Conservation (phyloP, 2,113 vertebrate genomes). For the Machaerirhynchus nigripectus region DNA sequence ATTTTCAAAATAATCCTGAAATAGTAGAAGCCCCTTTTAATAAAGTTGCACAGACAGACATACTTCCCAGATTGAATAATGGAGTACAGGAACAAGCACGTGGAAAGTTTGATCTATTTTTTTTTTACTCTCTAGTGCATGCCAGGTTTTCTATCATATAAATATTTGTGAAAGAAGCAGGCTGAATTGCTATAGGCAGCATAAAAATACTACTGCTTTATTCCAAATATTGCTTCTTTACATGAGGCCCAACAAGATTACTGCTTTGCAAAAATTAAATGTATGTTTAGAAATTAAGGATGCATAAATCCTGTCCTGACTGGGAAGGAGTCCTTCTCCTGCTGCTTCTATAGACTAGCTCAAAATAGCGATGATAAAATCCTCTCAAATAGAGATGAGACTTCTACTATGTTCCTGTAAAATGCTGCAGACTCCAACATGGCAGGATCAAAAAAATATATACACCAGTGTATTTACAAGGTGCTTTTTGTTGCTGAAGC, state of each 20-base stretch:
- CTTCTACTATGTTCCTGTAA: not conserved
- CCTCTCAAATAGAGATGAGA: not conserved
- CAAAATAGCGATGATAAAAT: conserved; percentile 26
- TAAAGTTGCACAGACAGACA: not conserved
- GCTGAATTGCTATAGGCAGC: not conserved
- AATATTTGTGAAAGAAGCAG: not conserved
- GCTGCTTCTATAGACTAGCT: not conserved
- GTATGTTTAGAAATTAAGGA: not conserved
- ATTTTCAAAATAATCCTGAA: not conserved
- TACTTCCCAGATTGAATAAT: conserved; percentile 52
- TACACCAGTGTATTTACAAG: conserved; percentile 1
- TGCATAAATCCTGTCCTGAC: not conserved
- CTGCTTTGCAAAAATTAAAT: not conserved
- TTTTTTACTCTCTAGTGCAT: not conserved
- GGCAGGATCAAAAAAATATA: not conserved
- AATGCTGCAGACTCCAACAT: conserved; percentile 34
- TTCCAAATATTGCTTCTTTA: not conserved
- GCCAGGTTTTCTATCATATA: conserved; percentile 17
- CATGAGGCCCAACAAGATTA: not conserved
- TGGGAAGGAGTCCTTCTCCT: not conserved
- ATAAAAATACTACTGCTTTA: not conserved
- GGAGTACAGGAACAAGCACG: conserved; percentile 42
- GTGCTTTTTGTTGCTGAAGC: not conserved
- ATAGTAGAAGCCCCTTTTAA: not conserved
- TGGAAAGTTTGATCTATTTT: conserved; percentile 49